Conservation (phyloP, 2,888 invertebrate genomes). For the Catocala nupta region DNA sequence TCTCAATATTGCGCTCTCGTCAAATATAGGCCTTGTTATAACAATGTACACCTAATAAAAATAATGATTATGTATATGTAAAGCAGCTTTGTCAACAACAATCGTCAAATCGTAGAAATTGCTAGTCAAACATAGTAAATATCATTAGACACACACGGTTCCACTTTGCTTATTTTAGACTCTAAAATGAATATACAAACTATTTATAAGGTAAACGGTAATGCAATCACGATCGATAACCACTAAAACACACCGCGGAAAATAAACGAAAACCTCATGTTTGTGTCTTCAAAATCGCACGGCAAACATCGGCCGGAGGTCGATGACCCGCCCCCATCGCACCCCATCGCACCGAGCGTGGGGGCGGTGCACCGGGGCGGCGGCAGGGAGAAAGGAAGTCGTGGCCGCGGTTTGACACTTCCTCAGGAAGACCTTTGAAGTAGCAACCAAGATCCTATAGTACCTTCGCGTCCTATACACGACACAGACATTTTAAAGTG, state of each 20-base stretch:
- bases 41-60: no score
- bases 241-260: constrained; percentile 67
- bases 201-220: constrained; percentile 48
- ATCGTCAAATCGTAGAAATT: no score
- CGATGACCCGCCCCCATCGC: constrained; percentile 72
- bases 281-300: constrained; percentile 82
- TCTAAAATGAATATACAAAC: no score
- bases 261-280: constrained; percentile 77
- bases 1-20: no score
- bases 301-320: constrained; percentile 77
- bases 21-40: no score
- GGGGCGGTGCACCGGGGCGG: constrained; percentile 58
- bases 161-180: no score
- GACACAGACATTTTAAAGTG: constrained; percentile 30
- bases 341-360: constrained; percentile 59
- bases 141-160: no score
- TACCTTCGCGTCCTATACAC: constrained; percentile 45
- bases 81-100: no score
- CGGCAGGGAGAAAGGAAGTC: constrained; percentile 71
- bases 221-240: constrained; percentile 66
- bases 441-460: constrained; percentile 64
- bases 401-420: constrained; percentile 85
- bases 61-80: no score
- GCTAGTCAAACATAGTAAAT: no score
- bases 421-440: constrained; percentile 86